phyloP scores from a whole-genome alignment of 2,797 vertebrate species.

The Anabacerthia variegaticeps region DNA sequence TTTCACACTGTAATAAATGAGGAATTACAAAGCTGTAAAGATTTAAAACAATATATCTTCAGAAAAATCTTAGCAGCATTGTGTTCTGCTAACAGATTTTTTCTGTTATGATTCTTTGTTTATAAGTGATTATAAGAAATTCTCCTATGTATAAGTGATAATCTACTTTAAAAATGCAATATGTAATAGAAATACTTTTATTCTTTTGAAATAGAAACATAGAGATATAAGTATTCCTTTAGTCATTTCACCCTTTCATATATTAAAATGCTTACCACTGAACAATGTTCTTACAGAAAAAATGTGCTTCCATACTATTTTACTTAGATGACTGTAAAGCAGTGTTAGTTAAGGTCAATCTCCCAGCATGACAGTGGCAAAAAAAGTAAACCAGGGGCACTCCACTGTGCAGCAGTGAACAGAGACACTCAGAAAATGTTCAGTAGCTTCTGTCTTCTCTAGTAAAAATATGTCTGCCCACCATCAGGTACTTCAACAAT shows the following conservation, averaged over 20 bases:
- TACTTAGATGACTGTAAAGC: not conserved
- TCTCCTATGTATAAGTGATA: not conserved
- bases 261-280: not conserved
- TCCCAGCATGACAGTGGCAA: fast-evolving
- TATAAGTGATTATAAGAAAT: not conserved
- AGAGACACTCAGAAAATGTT: not conserved
- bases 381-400: not conserved
- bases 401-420: not conserved
- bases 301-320: not conserved
- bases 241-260: not conserved
- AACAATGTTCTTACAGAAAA: not conserved
- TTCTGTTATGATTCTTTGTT: not conserved
- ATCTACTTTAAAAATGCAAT: not conserved
- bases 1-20: not conserved
- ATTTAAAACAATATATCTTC: not conserved
- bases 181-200: not conserved
- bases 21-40: not conserved
- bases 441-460: not conserved
- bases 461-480: fast-evolving
- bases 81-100: not conserved
- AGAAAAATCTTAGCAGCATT: not conserved
- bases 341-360: not conserved
- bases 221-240: not conserved
- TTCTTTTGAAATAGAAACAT: not conserved
- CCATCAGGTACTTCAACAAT: not conserved